Percentiles rank a stretch among this genome's conserved stretches.
Evolutionary conservation across 2,113 vertebrate genomes (phyloP).

Genomic region (Brachyhypopomus gauderio): DNA sequence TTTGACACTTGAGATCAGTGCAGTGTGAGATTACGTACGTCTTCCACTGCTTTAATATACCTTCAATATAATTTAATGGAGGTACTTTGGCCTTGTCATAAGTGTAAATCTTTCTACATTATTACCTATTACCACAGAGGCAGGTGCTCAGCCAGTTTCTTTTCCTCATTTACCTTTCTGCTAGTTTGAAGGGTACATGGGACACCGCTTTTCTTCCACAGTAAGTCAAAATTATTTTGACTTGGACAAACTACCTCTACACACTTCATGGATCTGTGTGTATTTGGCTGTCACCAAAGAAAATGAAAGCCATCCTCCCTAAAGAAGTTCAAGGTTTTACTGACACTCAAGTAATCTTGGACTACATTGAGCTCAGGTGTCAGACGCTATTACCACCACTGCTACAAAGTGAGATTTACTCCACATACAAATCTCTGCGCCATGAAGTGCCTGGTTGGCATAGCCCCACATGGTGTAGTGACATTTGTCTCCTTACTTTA

Average conservation of each 20-base stretch:
- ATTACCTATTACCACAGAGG: background rate
- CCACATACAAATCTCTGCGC: background rate
- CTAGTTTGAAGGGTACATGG: conserved; percentile 32
- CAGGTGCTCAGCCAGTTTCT: background rate
- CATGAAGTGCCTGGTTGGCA: too few species aligned
- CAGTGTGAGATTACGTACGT: too few species aligned
- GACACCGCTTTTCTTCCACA: conserved; percentile 25
- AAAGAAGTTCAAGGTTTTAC: background rate
- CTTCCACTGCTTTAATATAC: too few species aligned
- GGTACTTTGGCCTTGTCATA: background rate
- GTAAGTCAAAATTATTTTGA: conserved; percentile 6
- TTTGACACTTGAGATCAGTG: too few species aligned
- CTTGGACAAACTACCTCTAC: background rate
- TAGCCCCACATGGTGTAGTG: too few species aligned
- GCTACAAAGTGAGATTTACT: background rate
- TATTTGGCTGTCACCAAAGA: background rate
- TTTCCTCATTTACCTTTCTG: conserved; percentile 30
- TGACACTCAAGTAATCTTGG: background rate
- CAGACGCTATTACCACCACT: background rate
- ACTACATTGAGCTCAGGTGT: background rate
- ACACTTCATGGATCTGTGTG: background rate
- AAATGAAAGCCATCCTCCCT: background rate
- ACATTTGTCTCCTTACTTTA: too few species aligned
- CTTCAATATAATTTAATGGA: too few species aligned
- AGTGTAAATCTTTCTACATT: background rate